Conservation (phyloP, 2,113 vertebrate genomes). For the Myrmecophaga tridactyla region DNA sequence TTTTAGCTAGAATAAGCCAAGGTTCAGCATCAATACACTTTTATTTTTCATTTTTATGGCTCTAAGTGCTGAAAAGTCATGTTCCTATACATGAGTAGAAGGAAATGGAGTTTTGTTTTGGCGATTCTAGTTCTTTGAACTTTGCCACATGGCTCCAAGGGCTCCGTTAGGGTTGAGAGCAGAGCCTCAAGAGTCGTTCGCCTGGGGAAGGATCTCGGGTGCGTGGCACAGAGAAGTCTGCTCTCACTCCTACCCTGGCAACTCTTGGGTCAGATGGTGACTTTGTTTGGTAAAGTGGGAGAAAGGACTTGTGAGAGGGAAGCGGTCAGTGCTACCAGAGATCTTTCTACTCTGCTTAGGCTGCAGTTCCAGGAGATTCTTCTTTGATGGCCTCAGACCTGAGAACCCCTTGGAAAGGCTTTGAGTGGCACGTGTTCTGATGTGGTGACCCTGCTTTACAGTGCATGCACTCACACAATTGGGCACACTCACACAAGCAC, state of each 20-base stretch:
- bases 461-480: too few relatives aligned
- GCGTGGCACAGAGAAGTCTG: too few relatives aligned
- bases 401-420: neutral
- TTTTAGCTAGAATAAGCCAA: neutral
- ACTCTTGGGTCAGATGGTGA: too few relatives aligned
- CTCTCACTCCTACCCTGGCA: too few relatives aligned
- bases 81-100: fast-evolving
- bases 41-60: neutral
- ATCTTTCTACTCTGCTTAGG: neutral
- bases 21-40: neutral
- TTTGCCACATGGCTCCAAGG: too few relatives aligned
- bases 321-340: fast-evolving
- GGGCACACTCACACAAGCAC: too few relatives aligned
- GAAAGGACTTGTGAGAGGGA: neutral
- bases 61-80: neutral
- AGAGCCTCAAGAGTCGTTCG: neutral
- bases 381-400: neutral
- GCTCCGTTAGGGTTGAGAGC: too few relatives aligned
- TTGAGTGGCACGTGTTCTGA: fast-evolving
- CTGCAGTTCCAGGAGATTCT: too few relatives aligned
- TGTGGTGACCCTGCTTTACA: neutral
- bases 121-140: neutral
- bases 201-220: too few relatives aligned
- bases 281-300: neutral
- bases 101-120: neutral